Conservation (phyloP, 37 sponge, comb jelly and placozoan species). For the Agelas oroides region DNA sequence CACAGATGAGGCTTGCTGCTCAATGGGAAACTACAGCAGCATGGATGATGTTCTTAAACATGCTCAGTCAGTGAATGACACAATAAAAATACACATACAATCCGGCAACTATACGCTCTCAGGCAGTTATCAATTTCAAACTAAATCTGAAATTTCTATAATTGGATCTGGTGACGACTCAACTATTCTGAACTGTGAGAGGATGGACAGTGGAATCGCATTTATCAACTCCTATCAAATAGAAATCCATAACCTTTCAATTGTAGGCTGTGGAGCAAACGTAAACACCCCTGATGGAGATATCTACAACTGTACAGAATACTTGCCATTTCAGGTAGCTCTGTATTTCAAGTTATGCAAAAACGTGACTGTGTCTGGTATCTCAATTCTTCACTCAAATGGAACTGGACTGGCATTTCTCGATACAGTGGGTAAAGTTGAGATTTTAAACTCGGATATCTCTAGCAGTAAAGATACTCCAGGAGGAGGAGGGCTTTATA, state of each 20-base stretch:
- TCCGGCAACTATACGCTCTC: too few species aligned
- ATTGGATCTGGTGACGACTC: too few species aligned
- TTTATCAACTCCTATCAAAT: neutral
- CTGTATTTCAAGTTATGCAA: neutral
- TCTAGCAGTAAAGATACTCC: neutral
- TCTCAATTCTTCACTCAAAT: conserved; percentile 1
- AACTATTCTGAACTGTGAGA: too few species aligned
- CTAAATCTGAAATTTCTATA: too few species aligned
- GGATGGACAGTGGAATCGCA: neutral
- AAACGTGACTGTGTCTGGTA: neutral
- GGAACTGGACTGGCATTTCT: conserved; percentile 18
- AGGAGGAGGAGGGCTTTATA: conserved; percentile 24
- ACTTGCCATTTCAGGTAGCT: neutral
- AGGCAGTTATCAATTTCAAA: too few species aligned
- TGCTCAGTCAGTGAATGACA: too few species aligned
- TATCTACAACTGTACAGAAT: neutral
- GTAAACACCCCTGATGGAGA: neutral
- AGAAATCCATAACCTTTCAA: neutral
- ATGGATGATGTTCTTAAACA: too few species aligned
- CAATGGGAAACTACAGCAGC: too few species aligned
- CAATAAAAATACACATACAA: too few species aligned
- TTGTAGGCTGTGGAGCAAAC: conserved; percentile 6
- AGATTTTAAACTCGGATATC: neutral
- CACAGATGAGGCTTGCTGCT: too few species aligned
- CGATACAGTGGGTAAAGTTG: neutral